Evolutionary conservation across 2,113 vertebrate genomes (phyloP).

Genomic region (Panthera tigris): DNA sequence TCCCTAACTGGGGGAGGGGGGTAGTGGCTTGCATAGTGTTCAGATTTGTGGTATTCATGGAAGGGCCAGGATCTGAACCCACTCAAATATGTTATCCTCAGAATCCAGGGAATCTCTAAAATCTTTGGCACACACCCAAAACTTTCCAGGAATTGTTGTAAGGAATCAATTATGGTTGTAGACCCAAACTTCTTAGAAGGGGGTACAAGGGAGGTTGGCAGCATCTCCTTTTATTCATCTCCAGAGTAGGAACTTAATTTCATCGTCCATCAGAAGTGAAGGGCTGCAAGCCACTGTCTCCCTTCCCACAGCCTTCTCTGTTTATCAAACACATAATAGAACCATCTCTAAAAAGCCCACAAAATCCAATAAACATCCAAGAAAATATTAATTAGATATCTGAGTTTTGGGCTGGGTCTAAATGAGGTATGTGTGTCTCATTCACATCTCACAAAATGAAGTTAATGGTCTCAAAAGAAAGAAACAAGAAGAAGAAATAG

Average conservation of each 20-base stretch:
- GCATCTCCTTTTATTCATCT: background rate
- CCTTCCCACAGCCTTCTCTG: background rate
- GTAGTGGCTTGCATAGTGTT: background rate
- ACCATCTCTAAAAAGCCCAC: background rate
- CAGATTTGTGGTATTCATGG: background rate
- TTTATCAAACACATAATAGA: background rate
- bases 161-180: background rate
- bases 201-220: background rate
- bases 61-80: background rate
- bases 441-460: background rate
- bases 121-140: background rate
- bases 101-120: background rate
- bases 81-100: background rate
- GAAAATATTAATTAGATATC: background rate
- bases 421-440: background rate
- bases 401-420: background rate
- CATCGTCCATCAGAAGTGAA: background rate
- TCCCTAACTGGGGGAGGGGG: background rate
- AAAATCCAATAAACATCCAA: background rate
- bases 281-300: background rate
- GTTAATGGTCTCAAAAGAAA: conserved; percentile 11
- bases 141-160: background rate
- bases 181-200: background rate
- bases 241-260: background rate
- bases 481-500: background rate